Base-by-base conservation (phyloP, 2,113 vertebrate species). In the Oryzias woworae region DNA sequence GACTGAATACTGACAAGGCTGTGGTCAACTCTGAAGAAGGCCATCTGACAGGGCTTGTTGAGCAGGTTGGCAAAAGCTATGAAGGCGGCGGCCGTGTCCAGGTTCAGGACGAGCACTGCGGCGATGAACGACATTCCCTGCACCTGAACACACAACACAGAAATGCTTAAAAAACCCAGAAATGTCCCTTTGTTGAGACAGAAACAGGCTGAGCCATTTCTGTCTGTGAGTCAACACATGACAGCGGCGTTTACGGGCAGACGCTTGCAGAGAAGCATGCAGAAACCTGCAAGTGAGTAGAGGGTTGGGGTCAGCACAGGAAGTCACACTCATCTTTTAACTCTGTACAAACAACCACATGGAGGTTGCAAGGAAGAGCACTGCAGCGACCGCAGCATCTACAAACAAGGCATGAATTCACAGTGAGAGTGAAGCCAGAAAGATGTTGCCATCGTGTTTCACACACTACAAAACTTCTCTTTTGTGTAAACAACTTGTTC, bases 81-180 rank as follows among this genome's bases (percentile, higher is more conserved):
- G 78, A 98, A 98, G 92, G 96, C 95, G 77, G 98, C 96, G 2
- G 95, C 95, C 78, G 95, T 95, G 84, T 98, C 94, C 73, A 98
- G 81, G 91, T 98, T 98, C 71, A 98, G 86, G 78, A 95, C 95
- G 81, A 98, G 77, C 66, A 98, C 96, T 1, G 96, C 96, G 0
- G 96, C 96, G 41, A 98, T 96, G 73, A 98, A 98, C 0, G 96
- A 98, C 96, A 98, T 98, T 53, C 96, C 96, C 88, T 98, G 96
- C 14, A 98, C 96, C 96, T 98, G 73, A 3, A 58, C 20, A 70
- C 66, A 67, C 74, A 54, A 20, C 75, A 18, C 78, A 8, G 62
- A 22, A 65, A 36, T 16, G 17, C 49, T 18, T 14, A 13, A 24
- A 14, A 55, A 46, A 42, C 20, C 12, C 0, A 12, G 46, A 4